phyloP scores from a whole-genome alignment of 1,140 invertebrate genomes.

The Caenorhabditis brenneri region DNA sequence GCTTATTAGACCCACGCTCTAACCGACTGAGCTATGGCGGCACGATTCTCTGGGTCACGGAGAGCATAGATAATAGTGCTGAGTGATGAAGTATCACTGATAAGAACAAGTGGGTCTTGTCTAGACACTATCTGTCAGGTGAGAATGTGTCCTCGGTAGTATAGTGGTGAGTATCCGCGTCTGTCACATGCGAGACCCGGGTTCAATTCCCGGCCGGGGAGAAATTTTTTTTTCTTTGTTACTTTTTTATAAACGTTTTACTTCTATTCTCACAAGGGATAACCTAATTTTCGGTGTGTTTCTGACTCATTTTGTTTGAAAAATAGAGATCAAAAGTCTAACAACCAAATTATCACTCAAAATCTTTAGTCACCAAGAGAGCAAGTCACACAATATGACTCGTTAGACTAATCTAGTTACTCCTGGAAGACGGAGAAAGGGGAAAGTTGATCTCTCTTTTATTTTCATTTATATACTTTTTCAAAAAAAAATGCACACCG shows the following conservation, averaged over 20 bases:
- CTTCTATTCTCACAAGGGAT: too few species aligned
- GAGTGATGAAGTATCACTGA: too few species aligned
- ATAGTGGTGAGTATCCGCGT: conserved; percentile 65
- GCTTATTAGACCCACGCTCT: conserved; percentile 72
- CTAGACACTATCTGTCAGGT: too few species aligned
- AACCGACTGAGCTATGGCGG: conserved; percentile 71
- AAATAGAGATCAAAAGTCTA: too few species aligned
- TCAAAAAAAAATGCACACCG: not conserved
- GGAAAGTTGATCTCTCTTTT: not conserved
- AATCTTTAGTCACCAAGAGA: not conserved
- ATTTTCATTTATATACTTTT: not conserved
- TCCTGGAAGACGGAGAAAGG: not conserved
- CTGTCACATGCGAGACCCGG: conserved; percentile 65
- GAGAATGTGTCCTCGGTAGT: conserved; percentile 55
- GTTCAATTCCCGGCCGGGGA: conserved; percentile 64
- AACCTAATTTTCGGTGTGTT: too few species aligned
- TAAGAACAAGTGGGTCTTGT: too few species aligned
- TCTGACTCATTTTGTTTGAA: too few species aligned
- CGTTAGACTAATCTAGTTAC: not conserved
- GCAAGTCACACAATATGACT: not conserved
- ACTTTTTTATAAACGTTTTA: too few species aligned
- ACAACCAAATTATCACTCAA: too few species aligned
- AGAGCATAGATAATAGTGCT: too few species aligned
- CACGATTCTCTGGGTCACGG: not conserved
- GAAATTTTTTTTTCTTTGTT: conserved; percentile 28